These are phyloP conservation scores for Myotis brandtii DNA, from an alignment of 2,113 vertebrate species.

Conservation along the genomic window DNA sequence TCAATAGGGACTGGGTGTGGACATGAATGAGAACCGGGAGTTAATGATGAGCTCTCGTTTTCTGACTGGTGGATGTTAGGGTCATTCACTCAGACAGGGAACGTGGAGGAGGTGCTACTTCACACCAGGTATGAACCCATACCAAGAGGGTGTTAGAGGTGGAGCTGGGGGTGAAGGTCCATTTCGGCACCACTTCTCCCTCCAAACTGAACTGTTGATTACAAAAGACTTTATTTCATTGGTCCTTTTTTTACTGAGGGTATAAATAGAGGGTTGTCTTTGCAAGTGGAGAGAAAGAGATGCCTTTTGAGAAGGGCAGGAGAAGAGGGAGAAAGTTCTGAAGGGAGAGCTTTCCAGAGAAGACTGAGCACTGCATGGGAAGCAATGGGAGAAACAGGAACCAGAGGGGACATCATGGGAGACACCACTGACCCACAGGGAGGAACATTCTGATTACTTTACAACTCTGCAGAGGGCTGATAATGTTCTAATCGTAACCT, in stretches of 20 bases:
- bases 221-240: background rate
- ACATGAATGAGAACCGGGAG: background rate
- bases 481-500: background rate
- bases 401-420: background rate
- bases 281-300: background rate
- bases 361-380: background rate
- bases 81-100: background rate
- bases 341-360: background rate
- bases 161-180: background rate
- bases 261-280: background rate
- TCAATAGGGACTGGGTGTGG: background rate
- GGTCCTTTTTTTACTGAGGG: background rate
- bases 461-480: background rate
- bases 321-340: background rate
- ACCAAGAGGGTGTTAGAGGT: background rate
- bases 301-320: background rate
- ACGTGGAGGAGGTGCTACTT: background rate
- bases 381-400: background rate
- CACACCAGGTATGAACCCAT: background rate
- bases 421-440: background rate
- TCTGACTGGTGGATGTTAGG: background rate
- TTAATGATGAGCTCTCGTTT: background rate
- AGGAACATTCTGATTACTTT: background rate
- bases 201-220: background rate
- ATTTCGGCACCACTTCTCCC: background rate